phyloP scores from a whole-genome alignment of 2,888 invertebrate species.

The Boloria euphrosyne region DNA sequence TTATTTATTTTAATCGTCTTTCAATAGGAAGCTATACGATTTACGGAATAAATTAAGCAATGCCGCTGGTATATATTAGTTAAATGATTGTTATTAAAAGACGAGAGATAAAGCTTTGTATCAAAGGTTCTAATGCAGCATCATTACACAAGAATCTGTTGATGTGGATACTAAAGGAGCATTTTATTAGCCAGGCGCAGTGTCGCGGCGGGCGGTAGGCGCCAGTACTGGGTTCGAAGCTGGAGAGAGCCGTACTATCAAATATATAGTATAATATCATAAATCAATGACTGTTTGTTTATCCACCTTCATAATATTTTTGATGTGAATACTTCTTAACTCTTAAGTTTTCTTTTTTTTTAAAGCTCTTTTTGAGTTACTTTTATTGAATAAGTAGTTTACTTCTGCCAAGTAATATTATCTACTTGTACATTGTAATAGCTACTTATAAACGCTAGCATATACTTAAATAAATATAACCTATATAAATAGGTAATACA shows the following conservation, averaged over 20 bases:
- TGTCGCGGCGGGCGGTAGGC: constrained; percentile 50
- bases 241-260: constrained; percentile 26
- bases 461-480: no score
- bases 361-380: neutral
- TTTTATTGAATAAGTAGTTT: no score
- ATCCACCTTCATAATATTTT: neutral
- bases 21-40: no score
- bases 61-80: no score
- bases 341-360: neutral
- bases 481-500: no score
- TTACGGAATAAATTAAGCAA: no score
- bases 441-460: no score
- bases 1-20: no score
- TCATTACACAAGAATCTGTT: constrained; percentile 27
- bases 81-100: no score
- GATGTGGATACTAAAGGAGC: constrained; percentile 22
- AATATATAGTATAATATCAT: constrained; percentile 21
- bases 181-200: constrained; percentile 34
- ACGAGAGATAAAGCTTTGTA: constrained; percentile 10
- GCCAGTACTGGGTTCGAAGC: constrained; percentile 42
- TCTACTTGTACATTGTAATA: no score
- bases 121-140: constrained; percentile 20
- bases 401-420: no score
- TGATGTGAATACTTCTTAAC: neutral
- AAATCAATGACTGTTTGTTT: constrained; percentile 34